A percentile compares a stretch with the other conserved stretches of the same genome.
Evolutionary conservation across 2,888 invertebrate species (phyloP).

Genomic region (Thumatha senex): DNA sequence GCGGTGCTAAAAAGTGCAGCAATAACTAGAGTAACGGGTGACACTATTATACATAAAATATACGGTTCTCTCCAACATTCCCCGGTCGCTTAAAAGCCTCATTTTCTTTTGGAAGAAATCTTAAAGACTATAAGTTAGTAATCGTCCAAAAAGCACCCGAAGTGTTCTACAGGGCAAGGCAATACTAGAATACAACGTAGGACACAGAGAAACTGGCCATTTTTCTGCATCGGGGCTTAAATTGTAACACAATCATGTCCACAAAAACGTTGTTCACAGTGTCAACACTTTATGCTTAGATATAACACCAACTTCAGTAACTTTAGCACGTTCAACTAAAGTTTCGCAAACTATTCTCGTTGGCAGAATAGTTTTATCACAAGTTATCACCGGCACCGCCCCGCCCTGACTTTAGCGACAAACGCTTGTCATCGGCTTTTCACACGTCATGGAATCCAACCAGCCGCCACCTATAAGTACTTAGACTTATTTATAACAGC

Average conservation of each 20-base stretch:
- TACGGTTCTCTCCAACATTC: too few relatives aligned
- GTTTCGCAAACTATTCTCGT: slow-evolving; percentile 20
- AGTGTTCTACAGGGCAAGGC: too few relatives aligned
- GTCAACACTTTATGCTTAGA: background rate
- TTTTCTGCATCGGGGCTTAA: too few relatives aligned
- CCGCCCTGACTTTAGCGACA: slow-evolving; percentile 7
- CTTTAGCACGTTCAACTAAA: slow-evolving; percentile 7
- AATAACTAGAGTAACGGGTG: too few relatives aligned
- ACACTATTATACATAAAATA: too few relatives aligned
- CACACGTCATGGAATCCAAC: slow-evolving; percentile 5
- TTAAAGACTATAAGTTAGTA: too few relatives aligned
- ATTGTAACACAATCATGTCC: background rate
- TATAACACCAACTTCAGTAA: background rate
- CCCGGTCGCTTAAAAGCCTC: too few relatives aligned
- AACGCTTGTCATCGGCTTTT: slow-evolving; percentile 12
- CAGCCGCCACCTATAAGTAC: background rate
- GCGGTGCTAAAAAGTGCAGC: too few relatives aligned
- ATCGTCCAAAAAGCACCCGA: too few relatives aligned
- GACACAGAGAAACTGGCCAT: too few relatives aligned
- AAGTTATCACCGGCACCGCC: slow-evolving; percentile 10
- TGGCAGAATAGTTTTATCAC: slow-evolving; percentile 19
- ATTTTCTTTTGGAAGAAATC: too few relatives aligned
- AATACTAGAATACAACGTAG: too few relatives aligned
- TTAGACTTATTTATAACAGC: slow-evolving; percentile 1
- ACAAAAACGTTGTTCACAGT: background rate